Conservation (phyloP, 2,113 vertebrate genomes). For the Cheilinus undulatus region DNA sequence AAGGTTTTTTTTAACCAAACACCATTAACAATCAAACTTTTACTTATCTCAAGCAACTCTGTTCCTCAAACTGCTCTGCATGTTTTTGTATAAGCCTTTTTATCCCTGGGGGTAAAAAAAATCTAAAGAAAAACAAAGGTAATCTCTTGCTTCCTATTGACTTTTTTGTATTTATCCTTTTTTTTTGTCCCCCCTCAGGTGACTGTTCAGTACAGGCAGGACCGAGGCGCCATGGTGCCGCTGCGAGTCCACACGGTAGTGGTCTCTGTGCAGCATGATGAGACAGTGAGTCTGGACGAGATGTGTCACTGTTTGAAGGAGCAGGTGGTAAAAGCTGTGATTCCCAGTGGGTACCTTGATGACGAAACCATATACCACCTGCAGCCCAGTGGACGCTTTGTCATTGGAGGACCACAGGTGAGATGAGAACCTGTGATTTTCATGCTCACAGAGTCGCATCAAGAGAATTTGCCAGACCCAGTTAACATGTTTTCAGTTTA, state of each 20-base stretch:
- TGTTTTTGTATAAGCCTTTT: neutral
- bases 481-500: too few species aligned
- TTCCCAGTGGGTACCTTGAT: constrained; percentile 89
- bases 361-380: constrained; percentile 94
- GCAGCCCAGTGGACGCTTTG: constrained; percentile 96
- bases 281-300: constrained; percentile 89
- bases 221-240: constrained; percentile 92
- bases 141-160: neutral
- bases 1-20: neutral
- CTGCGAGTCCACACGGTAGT: constrained; percentile 95
- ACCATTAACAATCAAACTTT: neutral
- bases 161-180: neutral
- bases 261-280: constrained; percentile 95
- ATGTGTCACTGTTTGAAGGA: constrained; percentile 92
- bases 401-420: constrained; percentile 97
- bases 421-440: constrained; percentile 2
- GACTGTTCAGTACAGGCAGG: constrained; percentile 95
- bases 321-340: constrained; percentile 92
- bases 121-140: neutral
- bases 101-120: neutral
- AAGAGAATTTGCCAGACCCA: neutral
- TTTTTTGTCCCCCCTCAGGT: constrained; percentile 75
- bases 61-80: neutral
- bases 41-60: neutral
- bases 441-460: neutral